phyloP scores from a whole-genome alignment of 2,113 vertebrate species.

The Eretmodus cyanostictus region DNA sequence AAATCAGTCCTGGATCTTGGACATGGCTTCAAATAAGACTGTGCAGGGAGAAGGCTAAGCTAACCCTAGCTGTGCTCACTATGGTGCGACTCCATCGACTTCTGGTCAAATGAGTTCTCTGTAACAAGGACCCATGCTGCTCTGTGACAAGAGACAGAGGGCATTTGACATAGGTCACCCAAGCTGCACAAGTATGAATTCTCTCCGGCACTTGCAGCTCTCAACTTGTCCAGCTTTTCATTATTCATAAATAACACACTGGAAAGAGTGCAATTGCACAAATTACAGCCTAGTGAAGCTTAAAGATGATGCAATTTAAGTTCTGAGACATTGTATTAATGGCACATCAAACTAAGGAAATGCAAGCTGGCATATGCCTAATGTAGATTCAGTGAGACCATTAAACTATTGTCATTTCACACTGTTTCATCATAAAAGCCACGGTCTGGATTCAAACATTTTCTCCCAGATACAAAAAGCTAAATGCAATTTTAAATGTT shows the following conservation, averaged over 20 bases:
- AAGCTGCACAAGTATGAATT: conserved; percentile 35
- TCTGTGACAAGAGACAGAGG: conserved; percentile 50
- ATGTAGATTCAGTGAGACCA: conserved; percentile 25
- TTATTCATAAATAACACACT: conserved; percentile 39
- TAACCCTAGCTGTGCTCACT: background rate
- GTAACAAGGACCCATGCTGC: conserved; percentile 3
- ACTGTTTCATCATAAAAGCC: conserved; percentile 46
- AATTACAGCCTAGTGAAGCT: conserved; percentile 35
- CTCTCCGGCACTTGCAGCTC: conserved; percentile 11
- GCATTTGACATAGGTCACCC: conserved; percentile 45
- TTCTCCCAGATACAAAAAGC: background rate
- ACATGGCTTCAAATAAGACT: background rate
- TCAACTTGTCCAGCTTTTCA: conserved; percentile 29
- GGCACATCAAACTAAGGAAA: conserved; percentile 34
- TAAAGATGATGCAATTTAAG: conserved; percentile 31
- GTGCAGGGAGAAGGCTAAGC: background rate
- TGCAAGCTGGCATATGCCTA: conserved; percentile 20
- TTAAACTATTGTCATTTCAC: conserved; percentile 40
- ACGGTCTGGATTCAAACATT: background rate
- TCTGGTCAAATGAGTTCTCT: background rate
- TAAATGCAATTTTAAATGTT: background rate
- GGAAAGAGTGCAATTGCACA: conserved; percentile 25
- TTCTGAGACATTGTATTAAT: conserved; percentile 36
- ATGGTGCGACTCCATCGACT: background rate
- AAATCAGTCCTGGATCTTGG: background rate